Conservation (phyloP, 2,113 vertebrate species). For the Terrapene triunguis region DNA sequence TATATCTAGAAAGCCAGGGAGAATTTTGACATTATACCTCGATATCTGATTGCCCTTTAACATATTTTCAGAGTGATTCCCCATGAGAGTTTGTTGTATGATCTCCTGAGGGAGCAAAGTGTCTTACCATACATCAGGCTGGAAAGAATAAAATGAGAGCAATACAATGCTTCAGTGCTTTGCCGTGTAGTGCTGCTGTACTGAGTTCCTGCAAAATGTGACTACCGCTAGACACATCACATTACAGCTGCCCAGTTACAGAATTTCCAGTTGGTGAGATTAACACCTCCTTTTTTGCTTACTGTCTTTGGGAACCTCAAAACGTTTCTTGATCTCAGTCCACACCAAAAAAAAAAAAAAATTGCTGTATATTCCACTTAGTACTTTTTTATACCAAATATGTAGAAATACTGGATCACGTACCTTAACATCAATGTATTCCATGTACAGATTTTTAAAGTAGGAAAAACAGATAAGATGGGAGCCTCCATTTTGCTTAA, state of each 20-base stretch:
- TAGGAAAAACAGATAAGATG: not conserved
- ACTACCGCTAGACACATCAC: not conserved
- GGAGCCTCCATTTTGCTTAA: fast-evolving
- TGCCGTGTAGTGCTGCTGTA: not conserved
- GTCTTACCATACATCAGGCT: conserved; percentile 29
- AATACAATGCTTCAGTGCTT: conserved; percentile 21
- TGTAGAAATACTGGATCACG: not conserved
- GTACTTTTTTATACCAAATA: not conserved
- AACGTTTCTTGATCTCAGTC: conserved; percentile 33
- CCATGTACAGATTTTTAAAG: not conserved
- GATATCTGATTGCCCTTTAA: conserved; percentile 22
- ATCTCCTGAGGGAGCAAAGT: conserved; percentile 30
- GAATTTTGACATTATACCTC: conserved; percentile 8
- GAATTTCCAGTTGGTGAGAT: conserved; percentile 1
- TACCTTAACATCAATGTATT: not conserved
- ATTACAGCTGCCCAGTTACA: conserved; percentile 15
- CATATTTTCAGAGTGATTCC: not conserved
- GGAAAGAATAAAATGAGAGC: conserved; percentile 21
- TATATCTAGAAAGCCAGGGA: not conserved
- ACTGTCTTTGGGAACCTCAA: conserved; percentile 27
- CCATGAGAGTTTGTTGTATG: conserved; percentile 22
- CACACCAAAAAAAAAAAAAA: conserved; percentile 13
- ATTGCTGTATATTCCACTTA: not conserved
- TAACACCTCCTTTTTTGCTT: conserved; percentile 25
- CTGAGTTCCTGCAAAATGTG: not conserved